Percentiles rank a stretch among this genome's conserved stretches.
phyloP scores from a whole-genome alignment of 2,797 vertebrate genomes.

The Setipinna tenuifilis region DNA sequence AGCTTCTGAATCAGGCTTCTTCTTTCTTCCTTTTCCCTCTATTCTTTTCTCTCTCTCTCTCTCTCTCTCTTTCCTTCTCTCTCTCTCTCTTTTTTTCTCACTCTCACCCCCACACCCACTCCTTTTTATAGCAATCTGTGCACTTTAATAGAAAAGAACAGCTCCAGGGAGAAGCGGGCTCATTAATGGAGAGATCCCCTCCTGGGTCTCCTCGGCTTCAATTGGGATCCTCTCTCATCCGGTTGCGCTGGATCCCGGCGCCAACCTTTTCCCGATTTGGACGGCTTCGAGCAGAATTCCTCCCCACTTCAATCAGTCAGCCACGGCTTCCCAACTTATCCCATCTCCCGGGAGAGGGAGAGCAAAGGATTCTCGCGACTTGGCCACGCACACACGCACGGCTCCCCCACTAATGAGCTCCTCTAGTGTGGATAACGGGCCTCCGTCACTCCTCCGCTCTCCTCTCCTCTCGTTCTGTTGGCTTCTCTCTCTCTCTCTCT shows the following conservation, averaged over 20 bases:
- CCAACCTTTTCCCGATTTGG: slow-evolving; percentile 78
- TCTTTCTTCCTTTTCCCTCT: background rate
- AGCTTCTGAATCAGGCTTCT: background rate
- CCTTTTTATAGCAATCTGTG: slow-evolving; percentile 57
- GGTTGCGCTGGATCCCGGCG: slow-evolving; percentile 62
- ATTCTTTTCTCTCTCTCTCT: background rate
- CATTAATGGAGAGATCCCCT: slow-evolving; percentile 74
- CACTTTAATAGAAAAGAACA: slow-evolving; percentile 55
- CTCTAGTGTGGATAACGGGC: slow-evolving; percentile 32
- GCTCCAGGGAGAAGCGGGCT: slow-evolving; percentile 74
- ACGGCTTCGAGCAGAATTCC: slow-evolving; percentile 74
- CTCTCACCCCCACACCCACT: slow-evolving; percentile 32
- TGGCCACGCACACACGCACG: background rate
- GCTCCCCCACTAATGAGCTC: slow-evolving; percentile 48
- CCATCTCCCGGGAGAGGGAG: slow-evolving; percentile 53
- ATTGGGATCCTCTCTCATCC: slow-evolving; percentile 46
- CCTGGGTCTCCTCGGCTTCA: slow-evolving; percentile 58
- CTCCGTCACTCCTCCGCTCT: background rate
- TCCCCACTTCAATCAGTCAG: slow-evolving; percentile 75
- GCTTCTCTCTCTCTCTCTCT: background rate
- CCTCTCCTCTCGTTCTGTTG: background rate
- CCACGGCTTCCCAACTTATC: slow-evolving; percentile 75
- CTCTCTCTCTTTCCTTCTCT: background rate
- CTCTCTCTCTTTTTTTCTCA: slow-evolving; percentile 25
- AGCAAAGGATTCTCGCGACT: background rate